Base-by-base conservation (phyloP, 2,113 vertebrate species). In the Rhinogobius similis region DNA sequence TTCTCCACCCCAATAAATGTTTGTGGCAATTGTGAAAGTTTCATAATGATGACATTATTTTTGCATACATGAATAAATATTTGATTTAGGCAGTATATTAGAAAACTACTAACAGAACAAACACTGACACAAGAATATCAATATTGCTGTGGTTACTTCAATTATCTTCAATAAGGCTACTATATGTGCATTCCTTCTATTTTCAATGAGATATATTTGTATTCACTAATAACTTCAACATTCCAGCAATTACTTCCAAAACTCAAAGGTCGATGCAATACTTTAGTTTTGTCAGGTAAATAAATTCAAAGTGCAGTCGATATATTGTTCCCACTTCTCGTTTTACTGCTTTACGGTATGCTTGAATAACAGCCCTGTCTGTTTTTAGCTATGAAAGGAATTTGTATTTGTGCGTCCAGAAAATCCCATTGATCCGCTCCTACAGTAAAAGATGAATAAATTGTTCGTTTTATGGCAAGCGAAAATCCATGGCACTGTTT, bases 401-500 rank as follows among this genome's bases (percentile, higher is more conserved):
- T 67, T 11, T 73, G 66, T 61, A 38, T 61, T 29, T 79, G 26
- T 58, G 58, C 70, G 67, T 56, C 62, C 72, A 71, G 10, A 66
- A 62, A 76, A 70, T 64, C 59, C 20, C 81, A 90, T 90, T 65
- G 88, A 90, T 87, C 78, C 65, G 52, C 52, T 68, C 73, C 59
- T 82, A 43, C 62, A 41, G 62, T 63, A 72, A 87, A 82, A 77
- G 67, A 79, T 87, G 78, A 90, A 85, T 89, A 81, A 87, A 90
- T 80, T 79, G 77, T 73, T 67, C 56, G 58, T 76, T 89, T 89
- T 88, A 89, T 82, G 81, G 83, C 80, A 84, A 85, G 75, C 76
- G 78, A 89, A 90, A 88, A 92, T 92, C 90, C 72, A 92, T 93
- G 77, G 83, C 39, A 59, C 87, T 86, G 86, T 92, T 90, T 89